Evolutionary conservation across 2,797 vertebrate species (phyloP).

Genomic region (Lates japonicus): DNA sequence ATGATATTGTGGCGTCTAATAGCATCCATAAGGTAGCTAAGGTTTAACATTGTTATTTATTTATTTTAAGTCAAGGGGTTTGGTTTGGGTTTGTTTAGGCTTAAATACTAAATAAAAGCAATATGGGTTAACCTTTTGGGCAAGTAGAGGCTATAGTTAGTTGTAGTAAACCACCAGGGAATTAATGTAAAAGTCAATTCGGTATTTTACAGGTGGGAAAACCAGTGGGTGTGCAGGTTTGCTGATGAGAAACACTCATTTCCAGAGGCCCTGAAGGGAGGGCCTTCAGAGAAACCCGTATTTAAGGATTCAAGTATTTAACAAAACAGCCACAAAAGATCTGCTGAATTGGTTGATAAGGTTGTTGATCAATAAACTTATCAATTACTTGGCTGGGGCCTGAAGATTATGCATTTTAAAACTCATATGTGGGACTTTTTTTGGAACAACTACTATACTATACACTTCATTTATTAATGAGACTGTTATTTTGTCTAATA

Average conservation of each 20-base stretch:
- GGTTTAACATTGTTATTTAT: not conserved
- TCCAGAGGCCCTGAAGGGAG: not conserved
- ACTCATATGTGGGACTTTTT: not conserved
- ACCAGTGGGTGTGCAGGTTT: not conserved
- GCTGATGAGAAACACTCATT: not conserved
- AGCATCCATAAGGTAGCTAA: not conserved
- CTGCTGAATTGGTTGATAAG: constrained; percentile 6
- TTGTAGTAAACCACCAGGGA: not conserved
- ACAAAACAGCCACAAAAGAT: not conserved
- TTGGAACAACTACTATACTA: not conserved
- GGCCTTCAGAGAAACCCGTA: not conserved
- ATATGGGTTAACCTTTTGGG: not conserved
- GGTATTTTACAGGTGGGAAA: not conserved
- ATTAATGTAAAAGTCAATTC: not conserved
- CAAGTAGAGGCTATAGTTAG: not conserved
- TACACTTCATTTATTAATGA: not conserved
- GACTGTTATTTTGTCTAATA: constrained; percentile 1
- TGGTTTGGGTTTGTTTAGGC: not conserved
- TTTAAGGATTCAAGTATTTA: not conserved
- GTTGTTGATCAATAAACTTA: not conserved
- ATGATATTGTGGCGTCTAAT: not conserved
- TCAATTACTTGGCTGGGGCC: not conserved
- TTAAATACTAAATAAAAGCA: not conserved
- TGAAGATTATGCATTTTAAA: constrained; percentile 6
- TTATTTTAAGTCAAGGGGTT: not conserved